Evolutionary conservation across 2,113 vertebrate genomes (phyloP).

Genomic region (Python bivittatus): DNA sequence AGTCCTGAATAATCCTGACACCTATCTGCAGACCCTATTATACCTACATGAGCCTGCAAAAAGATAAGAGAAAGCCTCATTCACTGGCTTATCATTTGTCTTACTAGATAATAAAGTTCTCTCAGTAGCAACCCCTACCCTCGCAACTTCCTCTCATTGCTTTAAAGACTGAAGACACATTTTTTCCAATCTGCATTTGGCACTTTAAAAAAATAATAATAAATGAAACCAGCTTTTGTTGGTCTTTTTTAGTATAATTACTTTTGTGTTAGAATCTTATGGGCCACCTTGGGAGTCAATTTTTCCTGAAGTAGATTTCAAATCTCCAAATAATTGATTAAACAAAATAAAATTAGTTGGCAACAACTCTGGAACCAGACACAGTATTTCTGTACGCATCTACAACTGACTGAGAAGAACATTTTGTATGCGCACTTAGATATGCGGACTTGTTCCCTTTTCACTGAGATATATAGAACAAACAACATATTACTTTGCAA

Average conservation of each 20-base stretch:
- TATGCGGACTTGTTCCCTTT: background rate
- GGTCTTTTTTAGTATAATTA: background rate
- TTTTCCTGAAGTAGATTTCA: background rate
- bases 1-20: background rate
- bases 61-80: background rate
- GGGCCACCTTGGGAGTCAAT: background rate
- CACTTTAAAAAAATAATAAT: background rate
- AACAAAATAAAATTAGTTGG: background rate
- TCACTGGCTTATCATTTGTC: background rate
- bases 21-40: background rate
- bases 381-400: background rate
- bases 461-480: background rate
- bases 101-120: background rate
- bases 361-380: background rate
- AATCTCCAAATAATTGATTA: background rate
- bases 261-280: background rate
- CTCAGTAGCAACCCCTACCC: background rate
- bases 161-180: background rate
- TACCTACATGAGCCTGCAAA: background rate
- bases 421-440: background rate
- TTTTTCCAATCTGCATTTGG: background rate
- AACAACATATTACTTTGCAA: background rate
- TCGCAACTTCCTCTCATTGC: background rate
- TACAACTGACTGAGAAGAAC: background rate
- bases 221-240: background rate